A percentile compares a stretch with the other conserved stretches of the same genome.
These are phyloP conservation scores for Mesoligia furuncula DNA, from an alignment of 2,888 invertebrate species.

Conservation along the genomic window DNA sequence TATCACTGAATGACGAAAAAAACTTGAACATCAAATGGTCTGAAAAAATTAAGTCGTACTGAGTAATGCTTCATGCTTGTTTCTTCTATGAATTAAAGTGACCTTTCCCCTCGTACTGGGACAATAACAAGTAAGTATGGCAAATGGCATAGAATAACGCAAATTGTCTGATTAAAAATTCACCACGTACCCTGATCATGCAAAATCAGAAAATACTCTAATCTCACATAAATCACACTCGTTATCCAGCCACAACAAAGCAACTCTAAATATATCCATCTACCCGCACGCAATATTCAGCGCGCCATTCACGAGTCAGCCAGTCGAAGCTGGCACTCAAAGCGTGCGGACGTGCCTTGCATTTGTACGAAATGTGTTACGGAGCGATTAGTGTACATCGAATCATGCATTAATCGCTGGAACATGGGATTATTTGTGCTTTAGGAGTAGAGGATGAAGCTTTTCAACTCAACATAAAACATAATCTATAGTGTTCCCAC, in stretches of 20 bases:
- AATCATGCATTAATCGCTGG: constrained; percentile 28
- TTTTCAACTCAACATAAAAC: neutral
- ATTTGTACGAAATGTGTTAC: constrained; percentile 38
- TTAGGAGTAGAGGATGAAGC: neutral
- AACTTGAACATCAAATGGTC: no score
- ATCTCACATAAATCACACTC: neutral
- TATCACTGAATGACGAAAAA: neutral
- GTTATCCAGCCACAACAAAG: constrained; percentile 27
- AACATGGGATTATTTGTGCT: neutral
- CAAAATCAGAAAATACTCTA: constrained; percentile 7
- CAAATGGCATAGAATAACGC: neutral
- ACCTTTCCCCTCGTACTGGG: no score
- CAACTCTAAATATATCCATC: constrained; percentile 38
- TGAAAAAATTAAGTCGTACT: no score
- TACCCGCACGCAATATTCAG: constrained; percentile 42
- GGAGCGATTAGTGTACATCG: constrained; percentile 34
- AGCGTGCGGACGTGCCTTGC: constrained; percentile 50
- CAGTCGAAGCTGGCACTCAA: constrained; percentile 36
- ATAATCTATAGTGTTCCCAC: no score
- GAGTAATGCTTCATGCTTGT: no score
- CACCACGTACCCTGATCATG: neutral
- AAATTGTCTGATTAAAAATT: neutral
- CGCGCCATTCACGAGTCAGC: constrained; percentile 31
- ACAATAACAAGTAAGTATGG: neutral
- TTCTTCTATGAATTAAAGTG: no score